These are phyloP conservation scores for Penaeus vannamei DNA, from an alignment of 1,140 invertebrate genomes.

Conservation along the genomic window DNA sequence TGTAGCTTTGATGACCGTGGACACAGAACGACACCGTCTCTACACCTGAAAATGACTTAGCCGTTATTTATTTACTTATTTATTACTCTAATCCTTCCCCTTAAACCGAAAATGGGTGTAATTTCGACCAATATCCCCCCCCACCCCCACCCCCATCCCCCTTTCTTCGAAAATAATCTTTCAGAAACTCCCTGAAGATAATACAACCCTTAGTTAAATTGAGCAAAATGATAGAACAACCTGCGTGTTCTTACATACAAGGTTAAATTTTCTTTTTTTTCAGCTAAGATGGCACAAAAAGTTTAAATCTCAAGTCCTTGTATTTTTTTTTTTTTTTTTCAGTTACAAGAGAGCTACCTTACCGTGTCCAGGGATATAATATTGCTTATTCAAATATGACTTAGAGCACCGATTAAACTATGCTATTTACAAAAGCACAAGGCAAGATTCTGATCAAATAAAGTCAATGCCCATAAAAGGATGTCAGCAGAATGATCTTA, in stretches of 20 bases:
- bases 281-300: no score
- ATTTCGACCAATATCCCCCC: no score
- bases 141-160: no score
- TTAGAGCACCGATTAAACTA: constrained; percentile 45
- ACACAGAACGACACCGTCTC: not conserved
- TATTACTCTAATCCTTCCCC: not conserved
- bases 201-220: no score
- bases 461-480: not conserved
- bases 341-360: no score
- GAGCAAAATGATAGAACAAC: no score
- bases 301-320: no score
- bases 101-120: not conserved
- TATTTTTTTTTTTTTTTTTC: no score
- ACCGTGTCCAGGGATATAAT: constrained; percentile 37
- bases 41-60: not conserved
- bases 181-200: no score
- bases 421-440: constrained; percentile 45
- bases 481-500: not conserved
- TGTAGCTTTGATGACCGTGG: constrained; percentile 57
- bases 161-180: no score
- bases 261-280: no score
- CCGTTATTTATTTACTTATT: not conserved
- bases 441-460: constrained; percentile 39
- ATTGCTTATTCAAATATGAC: constrained; percentile 48
- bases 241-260: no score